Evolutionary conservation across 2,797 vertebrate species (phyloP).

Genomic region (Furcifer pardalis): DNA sequence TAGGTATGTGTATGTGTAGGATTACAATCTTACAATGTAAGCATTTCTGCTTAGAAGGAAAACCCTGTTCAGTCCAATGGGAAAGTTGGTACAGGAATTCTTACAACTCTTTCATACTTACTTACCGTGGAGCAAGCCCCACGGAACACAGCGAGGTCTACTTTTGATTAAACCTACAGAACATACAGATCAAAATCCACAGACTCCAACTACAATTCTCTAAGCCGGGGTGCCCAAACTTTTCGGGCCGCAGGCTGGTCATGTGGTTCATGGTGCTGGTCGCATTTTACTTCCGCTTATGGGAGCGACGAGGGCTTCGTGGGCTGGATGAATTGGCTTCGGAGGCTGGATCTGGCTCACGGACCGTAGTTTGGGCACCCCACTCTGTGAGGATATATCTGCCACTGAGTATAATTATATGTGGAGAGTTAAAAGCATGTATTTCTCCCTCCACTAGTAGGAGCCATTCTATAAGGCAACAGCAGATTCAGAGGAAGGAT

Average conservation of each 20-base stretch:
- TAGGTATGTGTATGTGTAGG: neutral
- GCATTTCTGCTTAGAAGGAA: neutral
- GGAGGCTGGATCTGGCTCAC: no score
- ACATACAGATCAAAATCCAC: no score
- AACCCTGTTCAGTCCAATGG: neutral
- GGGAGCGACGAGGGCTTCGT: no score
- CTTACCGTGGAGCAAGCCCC: neutral
- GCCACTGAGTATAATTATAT: neutral
- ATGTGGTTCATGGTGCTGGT: no score
- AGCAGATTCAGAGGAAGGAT: neutral
- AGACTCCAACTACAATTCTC: no score
- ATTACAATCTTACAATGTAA: neutral
- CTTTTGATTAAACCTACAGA: no score
- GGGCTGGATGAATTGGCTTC: no score
- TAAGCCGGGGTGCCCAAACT: no score
- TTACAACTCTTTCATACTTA: neutral
- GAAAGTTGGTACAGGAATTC: neutral
- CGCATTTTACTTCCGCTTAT: no score
- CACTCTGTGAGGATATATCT: no score
- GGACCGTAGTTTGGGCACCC: no score
- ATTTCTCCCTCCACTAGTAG: neutral
- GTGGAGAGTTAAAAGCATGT: neutral
- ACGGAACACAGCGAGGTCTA: neutral
- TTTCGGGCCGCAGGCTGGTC: no score
- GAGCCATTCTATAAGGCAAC: neutral